Percentiles rank a stretch among this genome's conserved stretches.
Conservation (phyloP, 1,140 invertebrate species). For the Drosophila watanabei region DNA sequence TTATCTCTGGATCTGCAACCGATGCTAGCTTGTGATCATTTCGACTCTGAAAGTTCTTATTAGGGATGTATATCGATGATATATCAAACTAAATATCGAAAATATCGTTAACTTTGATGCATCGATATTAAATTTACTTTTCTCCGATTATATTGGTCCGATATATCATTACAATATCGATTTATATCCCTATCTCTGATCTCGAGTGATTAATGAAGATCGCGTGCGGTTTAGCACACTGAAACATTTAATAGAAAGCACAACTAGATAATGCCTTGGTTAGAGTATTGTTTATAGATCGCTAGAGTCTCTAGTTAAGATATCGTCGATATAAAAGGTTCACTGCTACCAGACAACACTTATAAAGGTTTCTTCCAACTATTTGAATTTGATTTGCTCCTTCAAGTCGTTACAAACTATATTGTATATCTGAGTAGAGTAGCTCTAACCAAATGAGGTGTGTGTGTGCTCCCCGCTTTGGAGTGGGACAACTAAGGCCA, state of each 20-base stretch:
- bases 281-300: slow-evolving; percentile 40
- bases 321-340: slow-evolving; percentile 69
- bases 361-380: slow-evolving; percentile 66
- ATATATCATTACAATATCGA: slow-evolving; percentile 2
- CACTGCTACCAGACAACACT: slow-evolving; percentile 75
- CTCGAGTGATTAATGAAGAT: slow-evolving; percentile 7
- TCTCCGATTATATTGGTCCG: neutral
- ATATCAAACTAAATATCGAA: neutral
- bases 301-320: slow-evolving; percentile 41
- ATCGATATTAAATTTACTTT: neutral
- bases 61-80: neutral
- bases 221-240: slow-evolving; percentile 42
- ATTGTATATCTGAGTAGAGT: slow-evolving; percentile 14
- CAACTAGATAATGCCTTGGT: slow-evolving; percentile 37
- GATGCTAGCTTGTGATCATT: slow-evolving; percentile 39
- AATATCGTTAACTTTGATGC: neutral
- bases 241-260: slow-evolving; percentile 70
- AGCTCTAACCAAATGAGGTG: slow-evolving; percentile 24
- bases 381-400: slow-evolving; percentile 56
- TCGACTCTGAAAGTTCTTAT: slow-evolving; percentile 30
- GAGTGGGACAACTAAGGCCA: slow-evolving; percentile 36
- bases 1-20: slow-evolving; percentile 27
- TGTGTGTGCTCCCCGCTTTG: slow-evolving; percentile 12
- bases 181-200: slow-evolving; percentile 1
- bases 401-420: slow-evolving; percentile 33